Conservation (phyloP, 2,888 invertebrate species). For the Microctonus hyperodae region DNA sequence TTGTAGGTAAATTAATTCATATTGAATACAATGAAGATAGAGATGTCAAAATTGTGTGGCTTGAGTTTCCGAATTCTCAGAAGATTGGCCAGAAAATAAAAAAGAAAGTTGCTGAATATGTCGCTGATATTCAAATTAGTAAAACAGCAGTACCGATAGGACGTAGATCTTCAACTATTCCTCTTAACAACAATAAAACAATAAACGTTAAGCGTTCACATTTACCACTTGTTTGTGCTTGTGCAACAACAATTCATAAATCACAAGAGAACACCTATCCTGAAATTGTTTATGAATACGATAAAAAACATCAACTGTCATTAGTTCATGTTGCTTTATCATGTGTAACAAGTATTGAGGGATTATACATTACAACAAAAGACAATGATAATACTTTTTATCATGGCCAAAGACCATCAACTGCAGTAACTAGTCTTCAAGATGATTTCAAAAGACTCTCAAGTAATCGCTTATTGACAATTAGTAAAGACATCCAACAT, state of each 20-base stretch:
- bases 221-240: constrained; percentile 32
- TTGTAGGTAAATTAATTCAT: constrained; percentile 44
- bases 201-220: constrained; percentile 30
- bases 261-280: constrained; percentile 34
- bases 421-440: constrained; percentile 5
- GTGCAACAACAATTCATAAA: constrained; percentile 38
- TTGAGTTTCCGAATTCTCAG: constrained; percentile 22
- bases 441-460: constrained; percentile 23
- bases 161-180: constrained; percentile 18
- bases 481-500: background rate
- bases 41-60: constrained; percentile 28
- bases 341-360: constrained; percentile 30
- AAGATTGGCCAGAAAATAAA: constrained; percentile 26
- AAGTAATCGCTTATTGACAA: constrained; percentile 7
- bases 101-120: constrained; percentile 7
- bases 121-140: background rate
- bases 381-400: constrained; percentile 19
- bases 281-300: constrained; percentile 36
- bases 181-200: constrained; percentile 28
- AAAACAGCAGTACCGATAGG: constrained; percentile 20
- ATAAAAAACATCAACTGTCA: constrained; percentile 25
- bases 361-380: constrained; percentile 17
- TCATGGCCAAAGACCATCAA: constrained; percentile 16
- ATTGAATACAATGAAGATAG: constrained; percentile 40
- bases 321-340: constrained; percentile 35